These are phyloP conservation scores for Cephus spinipes DNA, from an alignment of 2,888 invertebrate species.

Conservation along the genomic window DNA sequence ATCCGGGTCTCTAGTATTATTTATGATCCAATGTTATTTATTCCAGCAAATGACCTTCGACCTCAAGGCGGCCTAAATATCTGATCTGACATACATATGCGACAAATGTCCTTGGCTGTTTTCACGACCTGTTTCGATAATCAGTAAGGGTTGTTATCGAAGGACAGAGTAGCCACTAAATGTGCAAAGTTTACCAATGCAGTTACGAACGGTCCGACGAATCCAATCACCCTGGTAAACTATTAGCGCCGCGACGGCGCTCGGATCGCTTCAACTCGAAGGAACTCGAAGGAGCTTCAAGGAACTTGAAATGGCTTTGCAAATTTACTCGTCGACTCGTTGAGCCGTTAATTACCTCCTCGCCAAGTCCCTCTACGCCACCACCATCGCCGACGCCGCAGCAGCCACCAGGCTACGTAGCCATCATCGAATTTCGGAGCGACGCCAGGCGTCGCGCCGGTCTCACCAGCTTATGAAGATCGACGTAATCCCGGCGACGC, in stretches of 20 bases:
- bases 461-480: neutral
- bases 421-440: neutral
- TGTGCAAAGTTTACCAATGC: conserved; percentile 61
- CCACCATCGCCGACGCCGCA: neutral
- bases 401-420: neutral
- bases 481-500: neutral
- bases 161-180: conserved; percentile 36
- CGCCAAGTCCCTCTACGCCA: conserved; percentile 7
- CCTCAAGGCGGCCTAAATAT: neutral
- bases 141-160: neutral
- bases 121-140: neutral
- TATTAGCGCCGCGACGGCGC: conserved; percentile 42
- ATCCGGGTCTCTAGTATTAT: neutral
- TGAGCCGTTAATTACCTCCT: conserved; percentile 55
- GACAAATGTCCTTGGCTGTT: neutral
- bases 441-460: neutral
- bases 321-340: conserved; percentile 60
- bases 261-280: conserved; percentile 38
- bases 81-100: neutral
- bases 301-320: conserved; percentile 63
- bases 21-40: neutral
- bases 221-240: conserved; percentile 56
- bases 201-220: conserved; percentile 55
- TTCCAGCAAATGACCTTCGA: neutral
- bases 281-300: conserved; percentile 48